Base-by-base conservation (phyloP, 2,113 vertebrate genomes). In the Oxyura jamaicensis region DNA sequence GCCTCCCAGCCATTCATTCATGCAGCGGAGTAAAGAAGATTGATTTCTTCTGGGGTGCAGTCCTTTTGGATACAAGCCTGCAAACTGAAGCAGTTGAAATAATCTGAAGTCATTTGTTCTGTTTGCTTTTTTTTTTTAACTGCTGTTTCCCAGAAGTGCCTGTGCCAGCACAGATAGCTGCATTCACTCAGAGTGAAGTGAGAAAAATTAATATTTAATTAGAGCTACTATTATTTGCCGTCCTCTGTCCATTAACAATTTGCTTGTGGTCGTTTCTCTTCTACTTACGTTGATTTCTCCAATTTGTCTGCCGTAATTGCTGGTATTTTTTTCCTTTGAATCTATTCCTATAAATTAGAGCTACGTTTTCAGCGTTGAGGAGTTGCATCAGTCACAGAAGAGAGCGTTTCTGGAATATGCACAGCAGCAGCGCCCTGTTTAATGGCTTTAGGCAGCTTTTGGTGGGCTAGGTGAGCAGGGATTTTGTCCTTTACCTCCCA, bases 131-230 rank as follows among this genome's bases (percentile, higher is more conserved):
- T 67, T 46, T 74, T 74, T 66, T 58, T 20, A 50, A 23, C 56
- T 31, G 88, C 53, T 48, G 2, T 96, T 82, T 82, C 75, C 77
- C 90, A 29, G 12, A 55, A 88, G 87, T 56, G 86, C 84, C 84
- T 78, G 73, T 76, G 86, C 52, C 46, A 65, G 66, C 0, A 1
- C 59, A 48, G 67, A 75, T 82, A 90, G 78, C 88, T 48, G 62
- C 72, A 28, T 58, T 82, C 7, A 3, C 52, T 83, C 71, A 31
- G 72, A 83, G 63, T 5, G 68, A 62, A 92, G 95, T 78, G 93
- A 92, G 91, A 90, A 80, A 93, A 94, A 95, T 94, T 55, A 94
- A 90, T 96, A 90, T 96, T 94, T 96, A 83, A 97, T 95, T 91
- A 71, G 63, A 93, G 73, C 36, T 80, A 7, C 79, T 74, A 14